Conservation (phyloP, 2,797 vertebrate species). For the Caiman crocodilus region DNA sequence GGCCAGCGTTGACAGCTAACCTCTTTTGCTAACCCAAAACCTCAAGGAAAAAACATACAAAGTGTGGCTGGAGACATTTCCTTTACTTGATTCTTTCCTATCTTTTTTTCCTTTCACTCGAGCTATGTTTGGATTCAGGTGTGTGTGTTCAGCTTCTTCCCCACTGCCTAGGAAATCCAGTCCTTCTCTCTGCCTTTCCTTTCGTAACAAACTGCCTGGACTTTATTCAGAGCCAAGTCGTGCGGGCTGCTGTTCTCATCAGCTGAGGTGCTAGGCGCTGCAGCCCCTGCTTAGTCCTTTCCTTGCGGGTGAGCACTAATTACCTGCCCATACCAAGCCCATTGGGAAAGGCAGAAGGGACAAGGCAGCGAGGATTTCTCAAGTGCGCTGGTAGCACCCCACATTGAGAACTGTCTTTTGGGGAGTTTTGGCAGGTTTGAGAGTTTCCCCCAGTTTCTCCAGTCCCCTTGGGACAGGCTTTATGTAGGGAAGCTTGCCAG, state of each 20-base stretch:
- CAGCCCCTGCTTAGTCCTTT: background rate
- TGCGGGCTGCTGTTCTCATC: background rate
- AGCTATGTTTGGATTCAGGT: conserved; percentile 18
- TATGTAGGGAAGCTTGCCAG: conserved; percentile 39
- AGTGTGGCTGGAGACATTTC: background rate
- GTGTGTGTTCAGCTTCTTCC: background rate
- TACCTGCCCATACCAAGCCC: background rate
- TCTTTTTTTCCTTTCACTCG: background rate
- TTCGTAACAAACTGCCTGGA: background rate
- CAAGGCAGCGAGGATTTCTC: background rate
- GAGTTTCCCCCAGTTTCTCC: background rate
- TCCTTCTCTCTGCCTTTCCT: background rate
- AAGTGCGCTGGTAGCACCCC: background rate
- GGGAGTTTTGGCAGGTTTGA: conserved; percentile 27
- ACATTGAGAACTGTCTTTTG: background rate
- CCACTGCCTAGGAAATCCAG: background rate
- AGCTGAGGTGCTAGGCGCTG: background rate
- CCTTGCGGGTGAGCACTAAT: background rate
- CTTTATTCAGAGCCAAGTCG: background rate
- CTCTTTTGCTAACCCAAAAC: background rate
- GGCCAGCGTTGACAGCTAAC: background rate
- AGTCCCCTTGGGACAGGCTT: background rate
- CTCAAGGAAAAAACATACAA: background rate
- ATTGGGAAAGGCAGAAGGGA: background rate
- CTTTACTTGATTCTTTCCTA: background rate